Evolutionary conservation across 1,140 invertebrate genomes (phyloP).

Genomic region (Wasmannia auropunctata): DNA sequence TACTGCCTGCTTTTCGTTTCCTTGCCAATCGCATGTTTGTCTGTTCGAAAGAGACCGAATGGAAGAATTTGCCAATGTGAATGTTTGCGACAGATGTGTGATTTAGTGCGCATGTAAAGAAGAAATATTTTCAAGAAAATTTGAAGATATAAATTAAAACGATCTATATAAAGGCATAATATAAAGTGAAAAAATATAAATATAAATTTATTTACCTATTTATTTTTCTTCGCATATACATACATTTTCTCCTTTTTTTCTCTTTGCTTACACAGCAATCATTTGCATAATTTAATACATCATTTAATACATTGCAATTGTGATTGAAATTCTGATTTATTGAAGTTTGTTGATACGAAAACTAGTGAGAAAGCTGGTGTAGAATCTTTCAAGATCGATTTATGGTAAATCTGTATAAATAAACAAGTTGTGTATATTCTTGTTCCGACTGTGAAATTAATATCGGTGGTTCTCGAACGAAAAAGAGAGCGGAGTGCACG

Average conservation of each 20-base stretch:
- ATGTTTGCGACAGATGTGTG: neutral
- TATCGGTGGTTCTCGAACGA: neutral
- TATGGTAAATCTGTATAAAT: neutral
- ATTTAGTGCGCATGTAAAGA: neutral
- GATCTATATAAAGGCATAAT: neutral
- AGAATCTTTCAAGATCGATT: neutral
- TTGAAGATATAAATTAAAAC: neutral
- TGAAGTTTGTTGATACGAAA: neutral
- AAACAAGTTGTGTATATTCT: neutral
- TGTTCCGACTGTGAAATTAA: neutral
- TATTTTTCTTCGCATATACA: neutral
- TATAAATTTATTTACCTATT: neutral
- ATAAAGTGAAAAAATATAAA: neutral
- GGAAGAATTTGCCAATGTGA: slow-evolving; percentile 70
- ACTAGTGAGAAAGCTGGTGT: neutral
- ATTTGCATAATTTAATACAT: neutral
- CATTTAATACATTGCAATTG: neutral
- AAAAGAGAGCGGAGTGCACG: slow-evolving; percentile 54
- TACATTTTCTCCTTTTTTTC: neutral
- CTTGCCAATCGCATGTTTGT: slow-evolving; percentile 73
- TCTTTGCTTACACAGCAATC: neutral
- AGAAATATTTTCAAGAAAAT: neutral
- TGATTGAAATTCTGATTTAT: neutral
- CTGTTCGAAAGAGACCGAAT: slow-evolving; percentile 69
- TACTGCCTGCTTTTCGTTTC: slow-evolving; percentile 53